A percentile compares a stretch with the other conserved stretches of the same genome.
Conservation (phyloP, 1,140 invertebrate species). For the Pachyrhynchus sulphureomaculatus region DNA sequence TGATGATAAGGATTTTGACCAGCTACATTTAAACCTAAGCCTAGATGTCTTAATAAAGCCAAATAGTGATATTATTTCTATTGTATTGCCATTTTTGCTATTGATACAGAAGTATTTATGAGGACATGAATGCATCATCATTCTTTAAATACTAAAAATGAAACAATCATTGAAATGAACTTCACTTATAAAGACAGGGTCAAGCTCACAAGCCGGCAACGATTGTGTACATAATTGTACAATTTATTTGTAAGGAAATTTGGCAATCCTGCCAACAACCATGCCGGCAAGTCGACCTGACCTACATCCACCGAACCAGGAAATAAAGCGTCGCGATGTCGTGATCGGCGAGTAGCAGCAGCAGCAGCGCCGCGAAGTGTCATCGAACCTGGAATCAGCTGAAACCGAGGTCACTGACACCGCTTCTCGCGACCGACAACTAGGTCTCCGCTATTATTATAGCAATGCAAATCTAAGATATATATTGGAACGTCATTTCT, state of each 20-base stretch:
- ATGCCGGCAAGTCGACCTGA: slow-evolving; percentile 43
- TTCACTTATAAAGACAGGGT: not conserved
- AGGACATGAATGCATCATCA: too few species aligned
- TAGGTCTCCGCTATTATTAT: too few species aligned
- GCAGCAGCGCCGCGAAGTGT: slow-evolving; percentile 35
- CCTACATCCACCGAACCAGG: slow-evolving; percentile 50
- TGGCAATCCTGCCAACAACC: slow-evolving; percentile 25
- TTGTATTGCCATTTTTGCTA: too few species aligned
- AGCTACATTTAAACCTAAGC: too few species aligned
- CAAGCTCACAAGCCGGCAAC: slow-evolving; percentile 12
- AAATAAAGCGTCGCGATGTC: slow-evolving; percentile 47
- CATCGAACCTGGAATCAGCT: slow-evolving; percentile 49
- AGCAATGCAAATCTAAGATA: too few species aligned
- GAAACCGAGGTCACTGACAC: slow-evolving; percentile 47
- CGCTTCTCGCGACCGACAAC: slow-evolving; percentile 35
- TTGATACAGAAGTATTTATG: too few species aligned
- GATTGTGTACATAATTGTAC: not conserved
- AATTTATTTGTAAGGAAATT: slow-evolving; percentile 23
- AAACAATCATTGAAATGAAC: too few species aligned
- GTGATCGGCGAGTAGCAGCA: slow-evolving; percentile 26
- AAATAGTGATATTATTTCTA: too few species aligned
- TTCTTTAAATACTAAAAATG: too few species aligned
- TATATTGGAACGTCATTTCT: too few species aligned
- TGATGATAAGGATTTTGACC: too few species aligned
- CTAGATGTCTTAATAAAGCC: too few species aligned